Base-by-base conservation (phyloP, 1,140 invertebrate genomes). In the Pygmarrhopalites habei region DNA sequence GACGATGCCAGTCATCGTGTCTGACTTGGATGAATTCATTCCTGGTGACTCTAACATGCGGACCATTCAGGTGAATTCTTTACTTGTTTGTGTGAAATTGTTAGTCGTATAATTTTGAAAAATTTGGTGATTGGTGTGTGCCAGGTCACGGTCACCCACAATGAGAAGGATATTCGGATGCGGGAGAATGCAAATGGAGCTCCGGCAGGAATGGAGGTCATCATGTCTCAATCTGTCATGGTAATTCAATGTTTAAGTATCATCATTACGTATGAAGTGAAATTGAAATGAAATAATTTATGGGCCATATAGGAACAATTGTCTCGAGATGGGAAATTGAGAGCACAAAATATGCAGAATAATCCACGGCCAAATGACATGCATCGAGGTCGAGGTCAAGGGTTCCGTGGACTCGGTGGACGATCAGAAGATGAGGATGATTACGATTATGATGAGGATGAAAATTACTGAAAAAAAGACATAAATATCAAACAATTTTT, bases 11-110 rank as follows among this genome's bases (percentile, higher is more conserved):
- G 29, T 32, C 7, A 30, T 28, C 12, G 29, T 29, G 2, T 17
- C 10, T 1, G 35, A 62, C 49, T 19, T 62, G 14, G 60, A 62
- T 14, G 52, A 53, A 19, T 62, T 56, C 23, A 23, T 47, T 25
- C 7, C 25, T 2, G 28, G 28, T 7, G 26, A 55, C 57, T 3
- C 39, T 2, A 62, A 62, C n/a, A 62, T 62, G 51, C 14, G 14
- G 15, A 43, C 60, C 7, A 47, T 47, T 46, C 52, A 47, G 43
- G 60, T 62, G 46, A 32, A 30, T 23, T 46, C 4, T 14, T 55
- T 5, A 28, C 26, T 28, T 55, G 7, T 5, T 10, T 7, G 26
- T 32, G 10, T 12, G 26, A 10, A 17, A 7, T 55, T 32, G 51
- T 55, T 5, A 55, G 10, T 28, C 29, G 10, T 32, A 55, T 55